Conservation (phyloP, 1,140 invertebrate genomes). For the Radopholus similis region DNA sequence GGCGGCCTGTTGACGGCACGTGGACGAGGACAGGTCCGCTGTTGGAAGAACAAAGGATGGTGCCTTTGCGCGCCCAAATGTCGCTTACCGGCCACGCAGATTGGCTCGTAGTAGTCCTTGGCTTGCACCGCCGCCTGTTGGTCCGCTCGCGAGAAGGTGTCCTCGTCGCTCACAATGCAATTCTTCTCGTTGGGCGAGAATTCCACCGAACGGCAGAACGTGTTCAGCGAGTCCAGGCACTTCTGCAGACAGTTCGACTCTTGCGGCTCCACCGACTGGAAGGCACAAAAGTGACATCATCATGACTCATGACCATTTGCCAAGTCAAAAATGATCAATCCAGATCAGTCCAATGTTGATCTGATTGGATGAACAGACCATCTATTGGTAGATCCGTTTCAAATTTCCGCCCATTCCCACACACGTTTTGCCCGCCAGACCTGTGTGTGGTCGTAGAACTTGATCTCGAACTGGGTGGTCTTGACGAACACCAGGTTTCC, state of each 20-base stretch:
- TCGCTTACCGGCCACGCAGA: conserved; percentile 58
- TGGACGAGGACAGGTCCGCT: conserved; percentile 59
- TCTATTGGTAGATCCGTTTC: too few relatives aligned
- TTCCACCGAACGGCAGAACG: conserved; percentile 59
- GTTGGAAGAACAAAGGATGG: conserved; percentile 11
- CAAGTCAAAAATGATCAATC: too few relatives aligned
- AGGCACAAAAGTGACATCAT: too few relatives aligned
- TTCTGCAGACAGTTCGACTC: conserved; percentile 60
- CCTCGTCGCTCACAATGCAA: conserved; percentile 59
- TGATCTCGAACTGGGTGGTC: conserved; percentile 60
- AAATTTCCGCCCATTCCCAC: too few relatives aligned
- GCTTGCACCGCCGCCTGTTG: conserved; percentile 55
- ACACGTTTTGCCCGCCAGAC: background rate
- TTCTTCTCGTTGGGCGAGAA: conserved; percentile 59
- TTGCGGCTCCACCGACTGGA: conserved; percentile 54
- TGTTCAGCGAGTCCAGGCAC: conserved; percentile 58
- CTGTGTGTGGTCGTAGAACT: conserved; percentile 60
- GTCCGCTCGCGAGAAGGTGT: conserved; percentile 60
- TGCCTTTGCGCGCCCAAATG: conserved; percentile 2
- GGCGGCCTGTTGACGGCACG: conserved; percentile 59
- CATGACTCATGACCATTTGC: too few relatives aligned
- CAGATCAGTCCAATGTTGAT: too few relatives aligned
- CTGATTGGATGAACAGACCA: too few relatives aligned
- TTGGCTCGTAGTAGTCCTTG: conserved; percentile 60
- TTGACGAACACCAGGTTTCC: conserved; percentile 59